Base-by-base conservation (phyloP, 2,888 invertebrate genomes). In the Nycteola revayana region DNA sequence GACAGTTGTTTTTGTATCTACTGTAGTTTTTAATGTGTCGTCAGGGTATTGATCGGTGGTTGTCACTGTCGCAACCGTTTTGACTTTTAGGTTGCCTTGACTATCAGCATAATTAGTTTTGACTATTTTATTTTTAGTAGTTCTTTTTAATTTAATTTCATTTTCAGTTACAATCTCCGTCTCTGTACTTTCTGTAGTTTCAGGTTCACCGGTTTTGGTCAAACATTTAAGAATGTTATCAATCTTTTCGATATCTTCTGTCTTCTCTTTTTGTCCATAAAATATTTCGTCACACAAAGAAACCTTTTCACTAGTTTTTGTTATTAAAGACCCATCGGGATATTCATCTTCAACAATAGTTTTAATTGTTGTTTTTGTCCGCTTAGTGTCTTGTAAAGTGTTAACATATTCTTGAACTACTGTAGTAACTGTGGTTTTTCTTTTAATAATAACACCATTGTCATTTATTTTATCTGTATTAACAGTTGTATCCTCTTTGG, bases 301-400 rank as follows among this genome's bases (percentile, higher is more conserved):
- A 7, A 79, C 64, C 46, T 78, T 83, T 67, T 85, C 81, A 57
- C 69, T 81, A 1, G 77, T 80, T 59, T 73, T 82, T 11, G 74
- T 78, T 7, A 73, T 59, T 6, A 83, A 46, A 18, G 82, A 71
- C 3, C 85, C 82, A 66, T 86, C 80, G 1, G 82, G 81, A 45
- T 81, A 65, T 56, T 77, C 75, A 52, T 89, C 88, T 68, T 82
- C 82, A 9, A 65, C 65, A 2, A 72, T 48, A 2, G 77, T 86
- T 41, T 55, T 76, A 0, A 74, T 60, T n/a, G 68, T 81, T 5
- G 65, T 80, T 59, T 82, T 82, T 6, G 66, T 68, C 55, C 79
- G 69, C 40, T 69, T 77, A 1, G 72, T 44, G 30, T 68, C 68
- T 7, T 56, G 43, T 8, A 10, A 20, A 9, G 20, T 22, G 42